A percentile compares a stretch with the other conserved stretches of the same genome.
These are phyloP conservation scores for Caradrina kadenii DNA, from an alignment of 2,888 invertebrate genomes.

Conservation along the genomic window DNA sequence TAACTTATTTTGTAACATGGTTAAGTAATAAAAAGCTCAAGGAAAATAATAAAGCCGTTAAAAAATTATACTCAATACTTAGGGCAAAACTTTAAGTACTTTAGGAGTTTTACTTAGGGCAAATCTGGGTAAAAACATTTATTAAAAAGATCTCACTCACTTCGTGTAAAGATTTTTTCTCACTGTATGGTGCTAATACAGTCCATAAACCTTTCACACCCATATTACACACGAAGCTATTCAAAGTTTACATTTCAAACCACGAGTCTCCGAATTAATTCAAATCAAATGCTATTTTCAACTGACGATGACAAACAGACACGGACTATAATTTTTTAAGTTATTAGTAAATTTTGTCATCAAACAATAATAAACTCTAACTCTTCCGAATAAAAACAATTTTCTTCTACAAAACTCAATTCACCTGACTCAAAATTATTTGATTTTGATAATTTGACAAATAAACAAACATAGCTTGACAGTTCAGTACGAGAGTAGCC, in stretches of 20 bases:
- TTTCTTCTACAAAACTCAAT: slow-evolving; percentile 4
- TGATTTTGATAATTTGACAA: slow-evolving; percentile 10
- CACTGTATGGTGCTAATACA: slow-evolving; percentile 94
- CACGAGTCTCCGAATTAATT: neutral
- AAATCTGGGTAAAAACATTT: neutral
- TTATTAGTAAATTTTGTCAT: too few relatives aligned
- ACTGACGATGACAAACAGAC: too few relatives aligned
- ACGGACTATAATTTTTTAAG: too few relatives aligned
- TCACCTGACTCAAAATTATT: neutral
- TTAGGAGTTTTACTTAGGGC: too few relatives aligned
- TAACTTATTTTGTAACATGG: neutral
- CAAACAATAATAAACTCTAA: neutral
- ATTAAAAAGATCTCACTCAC: slow-evolving; percentile 79
- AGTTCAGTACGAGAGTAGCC: slow-evolving; percentile 5
- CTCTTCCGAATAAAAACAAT: neutral
- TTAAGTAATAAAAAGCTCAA: neutral
- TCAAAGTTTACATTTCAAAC: neutral
- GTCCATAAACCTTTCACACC: slow-evolving; percentile 97
- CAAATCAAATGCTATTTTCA: neutral
- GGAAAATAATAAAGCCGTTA: neutral
- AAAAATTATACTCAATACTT: too few relatives aligned
- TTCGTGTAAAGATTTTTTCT: slow-evolving; percentile 94
- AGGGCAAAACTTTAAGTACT: neutral
- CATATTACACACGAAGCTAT: slow-evolving; percentile 87
- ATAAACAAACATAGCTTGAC: neutral